phyloP scores from a whole-genome alignment of 1,140 invertebrate genomes.

The Aphaenogaster rudis region DNA sequence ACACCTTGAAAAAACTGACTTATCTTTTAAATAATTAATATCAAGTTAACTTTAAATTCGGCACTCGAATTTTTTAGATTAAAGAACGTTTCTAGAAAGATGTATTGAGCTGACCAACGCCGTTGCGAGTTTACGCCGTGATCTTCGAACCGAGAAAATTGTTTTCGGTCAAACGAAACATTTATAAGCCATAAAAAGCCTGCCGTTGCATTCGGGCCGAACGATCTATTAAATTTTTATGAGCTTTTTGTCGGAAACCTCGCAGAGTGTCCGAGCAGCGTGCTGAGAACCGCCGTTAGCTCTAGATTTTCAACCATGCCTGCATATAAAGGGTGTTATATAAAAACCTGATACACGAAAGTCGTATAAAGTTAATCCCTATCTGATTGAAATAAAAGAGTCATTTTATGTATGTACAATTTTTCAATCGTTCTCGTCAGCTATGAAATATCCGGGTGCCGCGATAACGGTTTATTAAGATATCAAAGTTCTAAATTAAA shows the following conservation, averaged over 20 bases:
- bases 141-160: constrained; percentile 74
- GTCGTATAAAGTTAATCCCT: constrained; percentile 42
- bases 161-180: constrained; percentile 82
- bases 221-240: constrained; percentile 83
- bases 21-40: background rate
- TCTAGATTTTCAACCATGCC: constrained; percentile 33
- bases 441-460: background rate
- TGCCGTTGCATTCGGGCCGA: constrained; percentile 68
- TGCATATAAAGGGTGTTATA: constrained; percentile 26
- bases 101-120: constrained; percentile 52
- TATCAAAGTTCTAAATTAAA: constrained; percentile 17
- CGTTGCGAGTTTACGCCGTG: constrained; percentile 49
- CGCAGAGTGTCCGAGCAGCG: constrained; percentile 12
- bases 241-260: constrained; percentile 73
- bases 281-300: constrained; percentile 36
- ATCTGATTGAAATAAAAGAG: constrained; percentile 55
- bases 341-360: constrained; percentile 62
- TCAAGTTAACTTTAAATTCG: background rate
- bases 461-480: background rate
- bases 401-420: constrained; percentile 26
- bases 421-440: constrained; percentile 8
- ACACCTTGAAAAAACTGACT: background rate
- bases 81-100: constrained; percentile 31
- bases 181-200: constrained; percentile 80
- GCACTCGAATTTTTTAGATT: constrained; percentile 9